Evolutionary conservation across 2,888 invertebrate genomes (phyloP), one percentile per base, ranked within the genome.

Genomic region (Deilephila porcellus): DNA sequence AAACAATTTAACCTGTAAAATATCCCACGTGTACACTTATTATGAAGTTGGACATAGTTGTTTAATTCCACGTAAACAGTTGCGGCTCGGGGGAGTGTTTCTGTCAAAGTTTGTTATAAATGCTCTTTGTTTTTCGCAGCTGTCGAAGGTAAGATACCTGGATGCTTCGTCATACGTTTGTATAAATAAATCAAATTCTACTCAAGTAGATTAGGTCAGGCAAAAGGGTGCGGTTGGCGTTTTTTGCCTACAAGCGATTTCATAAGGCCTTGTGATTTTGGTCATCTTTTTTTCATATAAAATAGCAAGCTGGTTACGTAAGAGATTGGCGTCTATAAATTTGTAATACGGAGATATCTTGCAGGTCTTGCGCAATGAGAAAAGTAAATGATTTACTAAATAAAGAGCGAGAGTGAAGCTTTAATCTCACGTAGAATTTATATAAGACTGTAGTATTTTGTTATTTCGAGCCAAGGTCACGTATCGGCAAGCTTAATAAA

Each of bases 61-160:
- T 85, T 83, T 84, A 86, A 84, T 86, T 85, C 86, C 82, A 83
- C 81, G 84, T 82, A 83, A 80, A 79, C 83, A 83, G 82, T 82
- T 80, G 80, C 81, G 76, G 74, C 81, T 79, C 79, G 78, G 77
- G 80, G 78, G 80, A 77, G 74, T 71, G 34, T 37, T 63, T 25
- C 59, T 7, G 25, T 56, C 56, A 37, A 72, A 72, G 64, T 72
- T 72, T 25, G 71, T 45, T 34, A 56, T 45, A 45, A 45, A 45
- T 53, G 11, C 63, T 56, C 56, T 64, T 73, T 25, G 56, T 73
- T 73, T 56, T 59, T 73, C 59, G 29, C 67, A 73, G 64, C 64
- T 67, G 72, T 73, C 29, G 72, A 73, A 53, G 60, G 71, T 62
- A 71, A 72, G 73, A 77, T 19, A 56, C 59, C 70, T 71, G 67